Percentiles rank a stretch among this genome's conserved stretches.
Evolutionary conservation across 2,888 invertebrate genomes (phyloP).

Genomic region (Amblyjoppa proteus): DNA sequence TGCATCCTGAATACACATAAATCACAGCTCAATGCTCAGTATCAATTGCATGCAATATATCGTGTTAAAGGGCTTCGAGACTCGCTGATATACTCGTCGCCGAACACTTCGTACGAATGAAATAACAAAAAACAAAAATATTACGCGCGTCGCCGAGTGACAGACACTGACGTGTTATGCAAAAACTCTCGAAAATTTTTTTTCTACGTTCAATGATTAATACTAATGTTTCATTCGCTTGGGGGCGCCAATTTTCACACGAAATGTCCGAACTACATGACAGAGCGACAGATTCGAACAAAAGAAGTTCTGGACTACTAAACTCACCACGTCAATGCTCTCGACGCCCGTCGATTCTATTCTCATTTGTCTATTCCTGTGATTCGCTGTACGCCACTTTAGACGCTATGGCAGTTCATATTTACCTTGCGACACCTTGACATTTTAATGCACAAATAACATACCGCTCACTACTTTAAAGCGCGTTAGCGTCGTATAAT

Average conservation of each 20-base stretch:
- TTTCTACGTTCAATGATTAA: no score
- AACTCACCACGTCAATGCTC: not conserved
- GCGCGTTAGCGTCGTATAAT: no score
- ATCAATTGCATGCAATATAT: constrained; percentile 9
- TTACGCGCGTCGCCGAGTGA: not conserved
- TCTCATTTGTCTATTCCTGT: not conserved
- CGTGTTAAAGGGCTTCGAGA: not conserved
- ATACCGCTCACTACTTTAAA: no score
- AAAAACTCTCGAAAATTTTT: not conserved
- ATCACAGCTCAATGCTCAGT: constrained; percentile 10
- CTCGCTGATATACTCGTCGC: not conserved
- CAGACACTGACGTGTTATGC: not conserved
- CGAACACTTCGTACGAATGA: not conserved
- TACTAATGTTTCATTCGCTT: not conserved
- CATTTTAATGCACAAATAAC: not conserved
- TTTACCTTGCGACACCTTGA: not conserved
- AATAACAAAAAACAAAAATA: not conserved
- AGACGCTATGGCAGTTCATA: not conserved
- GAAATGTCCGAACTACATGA: not conserved
- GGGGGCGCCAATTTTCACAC: not conserved
- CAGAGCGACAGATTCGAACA: not conserved
- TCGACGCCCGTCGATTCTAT: not conserved
- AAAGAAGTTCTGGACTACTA: no score
- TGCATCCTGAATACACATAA: constrained; percentile 20
- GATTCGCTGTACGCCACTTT: not conserved